These are phyloP conservation scores for Xylocampa areola DNA, from an alignment of 2,888 invertebrate genomes.

Conservation along the genomic window DNA sequence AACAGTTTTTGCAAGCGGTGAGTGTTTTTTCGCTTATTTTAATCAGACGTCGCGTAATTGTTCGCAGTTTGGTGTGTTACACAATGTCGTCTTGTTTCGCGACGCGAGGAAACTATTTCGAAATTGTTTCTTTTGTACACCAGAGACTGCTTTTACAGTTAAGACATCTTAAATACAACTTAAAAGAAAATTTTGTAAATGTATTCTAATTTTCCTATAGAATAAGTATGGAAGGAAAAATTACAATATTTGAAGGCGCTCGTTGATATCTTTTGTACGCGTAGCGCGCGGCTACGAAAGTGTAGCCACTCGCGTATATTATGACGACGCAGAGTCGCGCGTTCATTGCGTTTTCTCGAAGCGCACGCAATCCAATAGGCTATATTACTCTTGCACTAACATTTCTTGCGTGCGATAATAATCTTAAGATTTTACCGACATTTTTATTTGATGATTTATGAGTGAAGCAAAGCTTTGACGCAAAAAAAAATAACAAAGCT, in stretches of 20 bases:
- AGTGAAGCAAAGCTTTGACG: not conserved
- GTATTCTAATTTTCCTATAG: constrained; percentile 8
- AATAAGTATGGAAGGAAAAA: constrained; percentile 24
- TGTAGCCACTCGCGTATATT: constrained; percentile 55
- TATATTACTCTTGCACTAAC: constrained; percentile 30
- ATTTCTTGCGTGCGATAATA: constrained; percentile 43
- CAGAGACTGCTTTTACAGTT: constrained; percentile 12
- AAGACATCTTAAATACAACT: no score
- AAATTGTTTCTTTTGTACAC: constrained; percentile 61
- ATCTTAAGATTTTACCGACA: constrained; percentile 42
- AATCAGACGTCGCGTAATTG: constrained; percentile 77
- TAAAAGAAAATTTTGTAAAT: no score
- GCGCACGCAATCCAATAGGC: constrained; percentile 55
- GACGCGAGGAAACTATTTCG: constrained; percentile 68
- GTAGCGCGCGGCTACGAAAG: constrained; percentile 65
- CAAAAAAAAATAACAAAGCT: not conserved
- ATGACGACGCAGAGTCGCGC: constrained; percentile 34
- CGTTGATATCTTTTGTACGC: constrained; percentile 86
- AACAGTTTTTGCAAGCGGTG: constrained; percentile 83
- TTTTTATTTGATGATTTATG: constrained; percentile 26
- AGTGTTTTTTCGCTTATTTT: constrained; percentile 82
- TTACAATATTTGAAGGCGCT: constrained; percentile 31
- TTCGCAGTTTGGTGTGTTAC: constrained; percentile 68
- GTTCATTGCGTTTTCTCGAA: constrained; percentile 63
- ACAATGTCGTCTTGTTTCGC: constrained; percentile 72